Conservation (phyloP, 2,888 invertebrate species). For the Dynastes grantii region DNA sequence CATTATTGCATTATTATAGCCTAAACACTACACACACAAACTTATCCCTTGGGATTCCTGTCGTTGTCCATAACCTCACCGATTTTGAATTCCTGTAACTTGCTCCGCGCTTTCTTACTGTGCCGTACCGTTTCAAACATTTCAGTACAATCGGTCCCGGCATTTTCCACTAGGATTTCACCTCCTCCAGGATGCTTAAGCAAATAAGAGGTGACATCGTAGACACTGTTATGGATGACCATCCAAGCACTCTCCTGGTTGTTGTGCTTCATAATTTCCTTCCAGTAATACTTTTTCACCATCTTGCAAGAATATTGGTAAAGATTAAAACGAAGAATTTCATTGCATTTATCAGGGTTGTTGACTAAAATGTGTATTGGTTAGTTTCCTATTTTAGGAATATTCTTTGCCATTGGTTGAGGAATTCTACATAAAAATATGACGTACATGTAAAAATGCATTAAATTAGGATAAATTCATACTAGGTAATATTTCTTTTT, state of each 20-base stretch:
- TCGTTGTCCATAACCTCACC: slow-evolving; percentile 5
- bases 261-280: slow-evolving; percentile 20
- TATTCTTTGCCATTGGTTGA: no score
- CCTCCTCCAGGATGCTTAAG: slow-evolving; percentile 7
- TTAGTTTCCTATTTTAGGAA: no score
- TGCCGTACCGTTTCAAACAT: background rate
- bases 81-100: slow-evolving; percentile 4
- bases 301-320: background rate
- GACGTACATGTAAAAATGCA: no score
- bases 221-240: background rate
- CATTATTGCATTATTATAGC: no score
- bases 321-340: no score
- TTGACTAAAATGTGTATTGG: no score
- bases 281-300: background rate
- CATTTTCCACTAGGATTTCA: slow-evolving; percentile 2
- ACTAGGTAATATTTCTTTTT: no score
- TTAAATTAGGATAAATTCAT: no score
- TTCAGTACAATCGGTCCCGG: slow-evolving; percentile 8
- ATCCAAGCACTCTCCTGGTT: slow-evolving; percentile 9
- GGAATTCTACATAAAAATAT: no score
- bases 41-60: background rate
- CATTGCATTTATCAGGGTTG: no score
- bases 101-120: background rate
- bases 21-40: no score
- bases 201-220: background rate